phyloP scores from a whole-genome alignment of 2,113 vertebrate genomes.

The Hiodon alosoides region DNA sequence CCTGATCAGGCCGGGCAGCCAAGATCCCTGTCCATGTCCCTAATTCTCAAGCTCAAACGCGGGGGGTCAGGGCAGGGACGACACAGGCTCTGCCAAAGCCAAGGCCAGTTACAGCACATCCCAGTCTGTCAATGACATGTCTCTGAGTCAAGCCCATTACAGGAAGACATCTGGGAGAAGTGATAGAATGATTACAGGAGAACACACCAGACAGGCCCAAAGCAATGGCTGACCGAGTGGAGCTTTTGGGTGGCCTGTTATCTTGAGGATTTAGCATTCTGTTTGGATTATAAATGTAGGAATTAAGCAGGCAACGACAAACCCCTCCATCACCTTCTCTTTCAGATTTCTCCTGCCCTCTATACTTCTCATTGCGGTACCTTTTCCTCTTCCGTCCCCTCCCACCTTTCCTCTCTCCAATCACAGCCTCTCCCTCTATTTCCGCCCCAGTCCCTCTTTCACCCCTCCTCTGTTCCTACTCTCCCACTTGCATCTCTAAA shows the following conservation, averaged over 20 bases:
- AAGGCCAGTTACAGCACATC: neutral
- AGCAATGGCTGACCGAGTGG: neutral
- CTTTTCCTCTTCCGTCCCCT: constrained; percentile 35
- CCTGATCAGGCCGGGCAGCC: neutral
- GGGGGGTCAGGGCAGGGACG: neutral
- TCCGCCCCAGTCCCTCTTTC: neutral
- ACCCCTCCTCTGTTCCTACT: neutral
- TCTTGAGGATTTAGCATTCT: too few species aligned
- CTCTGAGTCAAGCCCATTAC: neutral
- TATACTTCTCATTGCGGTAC: too few species aligned
- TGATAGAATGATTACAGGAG: neutral
- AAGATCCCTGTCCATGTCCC: neutral
- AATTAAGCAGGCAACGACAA: too few species aligned
- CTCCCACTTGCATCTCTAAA: neutral
- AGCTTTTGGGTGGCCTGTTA: neutral
- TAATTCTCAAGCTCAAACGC: neutral
- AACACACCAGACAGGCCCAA: neutral
- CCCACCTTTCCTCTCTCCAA: neutral
- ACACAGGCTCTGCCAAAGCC: neutral
- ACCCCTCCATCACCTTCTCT: too few species aligned
- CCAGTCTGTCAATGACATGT: neutral
- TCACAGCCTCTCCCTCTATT: constrained; percentile 24
- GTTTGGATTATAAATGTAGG: too few species aligned
- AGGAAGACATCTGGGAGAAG: neutral
- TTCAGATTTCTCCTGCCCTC: constrained; percentile 33